Evolutionary conservation across 2,113 vertebrate species (phyloP).

Genomic region (Poecile atricapillus): DNA sequence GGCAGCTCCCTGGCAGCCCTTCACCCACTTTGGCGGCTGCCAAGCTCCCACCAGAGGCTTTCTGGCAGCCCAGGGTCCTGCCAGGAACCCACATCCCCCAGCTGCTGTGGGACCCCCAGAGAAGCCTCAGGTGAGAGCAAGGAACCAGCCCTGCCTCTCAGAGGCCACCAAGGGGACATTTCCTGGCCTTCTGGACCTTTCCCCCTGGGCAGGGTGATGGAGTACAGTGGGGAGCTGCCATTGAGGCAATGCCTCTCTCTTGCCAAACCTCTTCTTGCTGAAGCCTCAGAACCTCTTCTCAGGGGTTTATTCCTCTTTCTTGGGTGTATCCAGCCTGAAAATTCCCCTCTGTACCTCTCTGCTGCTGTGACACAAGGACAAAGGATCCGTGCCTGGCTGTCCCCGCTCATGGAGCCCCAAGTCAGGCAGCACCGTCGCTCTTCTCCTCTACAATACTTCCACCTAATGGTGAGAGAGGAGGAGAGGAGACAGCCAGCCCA

Average conservation of each 20-base stretch:
- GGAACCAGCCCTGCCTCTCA: neutral
- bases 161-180: neutral
- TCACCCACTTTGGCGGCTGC: accelerated
- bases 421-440: accelerated
- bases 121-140: accelerated
- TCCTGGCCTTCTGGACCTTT: neutral
- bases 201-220: neutral
- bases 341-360: neutral
- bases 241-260: accelerated
- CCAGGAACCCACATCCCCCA: neutral
- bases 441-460: slow-evolving; percentile 56
- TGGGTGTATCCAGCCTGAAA: neutral
- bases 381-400: neutral
- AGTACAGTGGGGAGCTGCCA: accelerated
- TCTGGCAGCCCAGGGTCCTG: neutral
- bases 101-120: neutral
- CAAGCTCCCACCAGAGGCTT: neutral
- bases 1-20: neutral
- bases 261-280: neutral
- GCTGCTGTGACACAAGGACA: neutral
- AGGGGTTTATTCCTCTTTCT: neutral
- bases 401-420: accelerated
- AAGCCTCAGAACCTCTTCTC: neutral
- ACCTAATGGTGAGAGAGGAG: slow-evolving; percentile 24
- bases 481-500: neutral